These are phyloP conservation scores for Ptyas mucosa DNA, from an alignment of 2,113 vertebrate genomes.

Conservation along the genomic window DNA sequence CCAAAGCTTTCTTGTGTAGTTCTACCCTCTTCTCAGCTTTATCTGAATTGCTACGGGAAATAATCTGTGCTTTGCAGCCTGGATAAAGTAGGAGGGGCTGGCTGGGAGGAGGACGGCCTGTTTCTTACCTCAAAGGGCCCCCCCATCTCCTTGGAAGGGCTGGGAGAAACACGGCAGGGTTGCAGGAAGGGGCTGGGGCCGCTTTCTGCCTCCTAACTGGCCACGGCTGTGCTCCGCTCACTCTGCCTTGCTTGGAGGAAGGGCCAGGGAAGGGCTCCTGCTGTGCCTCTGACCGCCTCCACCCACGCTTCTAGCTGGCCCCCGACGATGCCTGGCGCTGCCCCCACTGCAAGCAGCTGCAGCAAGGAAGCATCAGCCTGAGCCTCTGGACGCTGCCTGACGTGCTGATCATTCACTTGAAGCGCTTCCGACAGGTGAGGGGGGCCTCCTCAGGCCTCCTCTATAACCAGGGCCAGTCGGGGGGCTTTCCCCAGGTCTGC, in stretches of 20 bases:
- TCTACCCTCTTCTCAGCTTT: background rate
- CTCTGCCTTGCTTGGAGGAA: background rate
- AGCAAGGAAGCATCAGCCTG: constrained; percentile 95
- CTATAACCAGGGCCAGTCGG: no score
- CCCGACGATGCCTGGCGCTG: constrained; percentile 97
- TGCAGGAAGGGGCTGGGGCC: background rate
- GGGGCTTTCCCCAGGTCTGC: no score
- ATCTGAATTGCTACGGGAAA: background rate
- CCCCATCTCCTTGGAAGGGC: background rate
- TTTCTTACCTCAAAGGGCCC: background rate
- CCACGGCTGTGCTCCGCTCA: background rate
- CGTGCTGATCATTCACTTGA: constrained; percentile 94
- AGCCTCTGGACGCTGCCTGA: constrained; percentile 97
- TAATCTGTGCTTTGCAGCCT: background rate
- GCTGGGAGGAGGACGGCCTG: background rate
- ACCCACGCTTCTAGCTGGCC: constrained; percentile 80
- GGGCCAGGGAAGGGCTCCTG: background rate
- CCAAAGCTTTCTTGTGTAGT: background rate
- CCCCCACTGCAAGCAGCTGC: constrained; percentile 96
- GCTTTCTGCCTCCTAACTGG: background rate
- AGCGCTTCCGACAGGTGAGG: constrained; percentile 93
- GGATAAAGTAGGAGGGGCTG: background rate
- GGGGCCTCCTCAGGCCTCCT: no score
- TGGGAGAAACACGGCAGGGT: background rate
- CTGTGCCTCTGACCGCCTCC: background rate